Base-by-base conservation (phyloP, 2,113 vertebrate genomes). In the Centropristis striata region DNA sequence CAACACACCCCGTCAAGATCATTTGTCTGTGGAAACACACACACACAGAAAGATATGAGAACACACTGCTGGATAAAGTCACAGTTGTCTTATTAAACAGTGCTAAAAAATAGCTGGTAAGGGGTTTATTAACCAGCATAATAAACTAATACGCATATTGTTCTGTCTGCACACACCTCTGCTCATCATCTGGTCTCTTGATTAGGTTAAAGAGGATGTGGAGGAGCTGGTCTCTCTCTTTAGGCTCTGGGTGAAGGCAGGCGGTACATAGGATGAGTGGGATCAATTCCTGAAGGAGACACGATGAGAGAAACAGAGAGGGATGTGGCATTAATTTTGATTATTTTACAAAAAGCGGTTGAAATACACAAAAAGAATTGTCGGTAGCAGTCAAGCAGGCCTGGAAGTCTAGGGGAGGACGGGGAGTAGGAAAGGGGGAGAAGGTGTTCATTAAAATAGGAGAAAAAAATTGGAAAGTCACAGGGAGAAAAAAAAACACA, bases 161-260 rank as follows among this genome's bases (percentile, higher is more conserved):
- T 42, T 44, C 25, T 7, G 21, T 64, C 18, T 3, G 18, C 60
- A 49, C 8, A 20, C 11, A 99, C 98, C 98, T 98, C 92, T 99
- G 98, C 77, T 99, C 97, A 86, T 99, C 98, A 73, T 99, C 98
- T n/a, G 98, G 98, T 83, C 98, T 96, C 93, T 99, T 99, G 92
- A 99, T 99, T 86, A 99, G 93, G 90, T 99, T 99, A 91, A 99
- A 99, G 78, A 99, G 96, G 87, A 99, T 99, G 89, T 99, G 98
- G 6, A 99, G 96, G 63, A 99, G 97, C 91, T 99, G 98, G 90
- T 99, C 98, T 94, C 98, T 95, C 81, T 99, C 98, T 93, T 98
- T 99, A 87, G 97, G 95, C 85, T 99, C 97, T 54, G 98, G 98
- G 92, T 99, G 98, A 74, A 98, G 97, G 91, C 97, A 98, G 85